Percentiles rank a stretch among this genome's conserved stretches.
Evolutionary conservation across 2,797 vertebrate genomes (phyloP).

Genomic region (Danionella dracula): DNA sequence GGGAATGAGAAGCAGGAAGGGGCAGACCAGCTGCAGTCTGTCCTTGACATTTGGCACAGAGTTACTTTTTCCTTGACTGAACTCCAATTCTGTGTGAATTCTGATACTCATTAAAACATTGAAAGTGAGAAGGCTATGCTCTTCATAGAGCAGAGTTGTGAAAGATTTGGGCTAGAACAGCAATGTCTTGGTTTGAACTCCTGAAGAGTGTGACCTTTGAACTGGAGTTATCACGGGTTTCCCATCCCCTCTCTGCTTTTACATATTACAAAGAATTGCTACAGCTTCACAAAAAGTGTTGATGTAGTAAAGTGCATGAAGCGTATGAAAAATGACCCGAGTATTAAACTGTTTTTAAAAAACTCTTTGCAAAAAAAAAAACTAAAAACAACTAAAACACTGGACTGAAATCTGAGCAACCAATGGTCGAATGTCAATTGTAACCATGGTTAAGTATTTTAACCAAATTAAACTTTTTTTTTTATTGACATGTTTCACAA

Average conservation of each 20-base stretch:
- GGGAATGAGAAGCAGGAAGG: background rate
- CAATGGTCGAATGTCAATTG: too few relatives aligned
- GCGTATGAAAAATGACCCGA: background rate
- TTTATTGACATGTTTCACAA: too few relatives aligned
- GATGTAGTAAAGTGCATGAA: background rate
- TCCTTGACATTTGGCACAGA: constrained; percentile 22
- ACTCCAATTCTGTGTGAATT: background rate
- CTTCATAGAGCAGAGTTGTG: background rate
- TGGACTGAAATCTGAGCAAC: too few relatives aligned
- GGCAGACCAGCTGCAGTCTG: background rate
- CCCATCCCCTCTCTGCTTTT: background rate
- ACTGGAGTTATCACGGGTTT: background rate
- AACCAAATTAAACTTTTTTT: too few relatives aligned
- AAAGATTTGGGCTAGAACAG: background rate
- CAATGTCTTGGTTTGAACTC: background rate
- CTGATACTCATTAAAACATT: constrained; percentile 7
- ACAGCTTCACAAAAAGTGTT: background rate
- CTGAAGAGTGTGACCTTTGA: background rate
- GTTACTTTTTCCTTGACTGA: background rate
- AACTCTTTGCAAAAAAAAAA: background rate
- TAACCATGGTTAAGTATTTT: too few relatives aligned
- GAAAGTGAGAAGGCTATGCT: background rate
- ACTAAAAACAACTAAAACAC: too few relatives aligned
- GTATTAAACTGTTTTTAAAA: background rate
- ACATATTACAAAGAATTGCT: background rate